Percentiles rank a stretch among this genome's conserved stretches.
These are phyloP conservation scores for Cnemophilus loriae DNA, from an alignment of 2,113 vertebrate genomes.

Conservation along the genomic window DNA sequence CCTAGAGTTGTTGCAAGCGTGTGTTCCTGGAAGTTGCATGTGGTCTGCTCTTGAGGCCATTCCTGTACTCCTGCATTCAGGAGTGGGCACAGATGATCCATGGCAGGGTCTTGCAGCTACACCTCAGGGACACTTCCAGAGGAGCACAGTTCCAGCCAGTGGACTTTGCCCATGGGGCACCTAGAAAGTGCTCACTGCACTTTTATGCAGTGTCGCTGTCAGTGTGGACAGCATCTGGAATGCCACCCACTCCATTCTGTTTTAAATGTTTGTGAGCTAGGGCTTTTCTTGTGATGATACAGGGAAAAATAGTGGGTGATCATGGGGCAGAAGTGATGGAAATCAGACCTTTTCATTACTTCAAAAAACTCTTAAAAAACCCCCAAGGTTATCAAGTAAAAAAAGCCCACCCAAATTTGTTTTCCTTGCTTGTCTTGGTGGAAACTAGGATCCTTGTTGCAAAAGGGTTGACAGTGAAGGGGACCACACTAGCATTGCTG, in stretches of 20 bases:
- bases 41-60: neutral
- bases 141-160: neutral
- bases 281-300: neutral
- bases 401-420: neutral
- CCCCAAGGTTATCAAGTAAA: neutral
- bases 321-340: neutral
- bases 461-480: neutral
- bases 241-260: neutral
- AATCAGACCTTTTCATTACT: neutral
- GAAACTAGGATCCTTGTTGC: neutral
- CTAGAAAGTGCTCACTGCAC: neutral
- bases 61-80: neutral
- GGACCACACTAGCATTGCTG: neutral
- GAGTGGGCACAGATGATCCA: neutral
- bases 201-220: neutral
- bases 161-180: neutral
- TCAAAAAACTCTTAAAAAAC: fast-evolving
- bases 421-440: neutral
- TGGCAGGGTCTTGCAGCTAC: neutral
- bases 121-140: neutral
- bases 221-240: neutral
- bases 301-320: neutral
- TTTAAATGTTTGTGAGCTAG: neutral
- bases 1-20: neutral
- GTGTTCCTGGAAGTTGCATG: neutral